These are phyloP conservation scores for Notodromas monacha DNA, from an alignment of 2,888 invertebrate species.

Conservation along the genomic window DNA sequence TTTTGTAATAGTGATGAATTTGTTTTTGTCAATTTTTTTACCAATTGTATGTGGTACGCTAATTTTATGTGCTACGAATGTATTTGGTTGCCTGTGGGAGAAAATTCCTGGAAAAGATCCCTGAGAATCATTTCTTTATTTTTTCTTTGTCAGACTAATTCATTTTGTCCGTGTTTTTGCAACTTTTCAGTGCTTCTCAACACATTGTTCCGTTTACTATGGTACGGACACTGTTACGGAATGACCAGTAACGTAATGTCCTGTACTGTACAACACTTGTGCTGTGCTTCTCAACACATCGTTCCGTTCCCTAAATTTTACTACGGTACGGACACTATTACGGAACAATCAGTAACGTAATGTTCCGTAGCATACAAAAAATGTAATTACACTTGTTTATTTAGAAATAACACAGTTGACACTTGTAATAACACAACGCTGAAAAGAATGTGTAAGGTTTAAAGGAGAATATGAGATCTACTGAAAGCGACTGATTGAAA, in stretches of 20 bases:
- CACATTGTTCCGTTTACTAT: constrained; percentile 1
- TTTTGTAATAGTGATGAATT: constrained; percentile 4
- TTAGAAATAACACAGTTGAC: constrained; percentile 1
- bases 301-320: too few relatives aligned
- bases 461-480: constrained; percentile 2
- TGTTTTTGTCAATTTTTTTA: constrained; percentile 4
- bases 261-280: too few relatives aligned
- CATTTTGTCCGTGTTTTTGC: constrained; percentile 4
- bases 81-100: constrained; percentile 2
- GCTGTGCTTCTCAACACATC: too few relatives aligned
- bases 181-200: constrained; percentile 2
- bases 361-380: constrained; percentile 2
- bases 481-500: constrained; percentile 4
- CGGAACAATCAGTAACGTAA: neutral
- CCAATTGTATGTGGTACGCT: constrained; percentile 4
- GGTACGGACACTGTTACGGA: neutral
- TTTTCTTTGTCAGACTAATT: neutral
- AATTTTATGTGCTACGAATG: constrained; percentile 2
- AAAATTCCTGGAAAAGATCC: constrained; percentile 1
- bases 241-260: neutral
- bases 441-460: constrained; percentile 2
- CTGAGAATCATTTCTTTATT: constrained; percentile 1
- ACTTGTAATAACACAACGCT: constrained; percentile 4
- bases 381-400: constrained; percentile 4
- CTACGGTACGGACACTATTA: too few relatives aligned